Conservation (phyloP, 2,888 invertebrate species). For the Osmoderma eremita region DNA sequence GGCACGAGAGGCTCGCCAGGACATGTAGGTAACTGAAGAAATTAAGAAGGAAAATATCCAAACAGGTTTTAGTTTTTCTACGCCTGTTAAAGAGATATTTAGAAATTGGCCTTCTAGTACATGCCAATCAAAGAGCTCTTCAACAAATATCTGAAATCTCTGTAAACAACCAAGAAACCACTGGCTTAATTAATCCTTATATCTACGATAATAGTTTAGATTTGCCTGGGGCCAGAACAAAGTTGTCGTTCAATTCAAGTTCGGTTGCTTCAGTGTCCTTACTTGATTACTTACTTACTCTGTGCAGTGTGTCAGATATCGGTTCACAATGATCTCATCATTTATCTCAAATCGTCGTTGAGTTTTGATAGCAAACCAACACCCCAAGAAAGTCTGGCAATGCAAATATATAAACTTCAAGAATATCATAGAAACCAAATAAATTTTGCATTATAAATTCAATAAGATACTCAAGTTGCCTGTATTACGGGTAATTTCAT, state of each 20-base stretch:
- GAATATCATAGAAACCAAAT: background rate
- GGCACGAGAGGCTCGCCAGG: slow-evolving; percentile 64
- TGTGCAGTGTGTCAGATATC: slow-evolving; percentile 39
- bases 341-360: slow-evolving; percentile 34
- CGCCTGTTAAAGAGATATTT: slow-evolving; percentile 72
- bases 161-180: slow-evolving; percentile 51
- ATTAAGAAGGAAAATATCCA: slow-evolving; percentile 61
- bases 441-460: background rate
- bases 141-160: slow-evolving; percentile 68
- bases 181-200: slow-evolving; percentile 55
- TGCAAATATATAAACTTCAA: background rate
- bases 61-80: slow-evolving; percentile 52
- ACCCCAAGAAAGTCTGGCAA: background rate
- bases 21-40: slow-evolving; percentile 63
- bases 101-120: slow-evolving; percentile 68
- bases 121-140: slow-evolving; percentile 68
- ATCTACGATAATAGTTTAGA: slow-evolving; percentile 53
- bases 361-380: slow-evolving; percentile 7
- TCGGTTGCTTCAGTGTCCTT: slow-evolving; percentile 40
- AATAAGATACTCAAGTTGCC: no score
- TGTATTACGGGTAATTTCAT: no score
- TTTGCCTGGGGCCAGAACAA: slow-evolving; percentile 50
- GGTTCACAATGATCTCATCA: slow-evolving; percentile 11
- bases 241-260: slow-evolving; percentile 45
- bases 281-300: no score